Percentiles rank a stretch among this genome's conserved stretches.
Evolutionary conservation across 2,113 vertebrate genomes (phyloP).

Genomic region (Perca schrenkii): DNA sequence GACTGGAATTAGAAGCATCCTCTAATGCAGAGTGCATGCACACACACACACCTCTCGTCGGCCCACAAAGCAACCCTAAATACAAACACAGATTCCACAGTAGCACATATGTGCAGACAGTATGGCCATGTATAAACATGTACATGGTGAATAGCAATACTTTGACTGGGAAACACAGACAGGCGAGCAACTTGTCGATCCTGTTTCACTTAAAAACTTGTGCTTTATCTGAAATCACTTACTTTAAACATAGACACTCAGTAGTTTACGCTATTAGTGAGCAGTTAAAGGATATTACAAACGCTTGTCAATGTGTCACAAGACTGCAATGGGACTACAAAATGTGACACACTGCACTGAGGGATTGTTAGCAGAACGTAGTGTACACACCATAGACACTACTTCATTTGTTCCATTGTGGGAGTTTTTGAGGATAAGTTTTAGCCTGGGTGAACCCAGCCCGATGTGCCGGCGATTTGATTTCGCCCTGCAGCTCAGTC

Average conservation of each 20-base stretch:
- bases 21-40: slow-evolving; percentile 35
- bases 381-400: neutral
- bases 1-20: slow-evolving; percentile 84
- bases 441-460: too few species aligned
- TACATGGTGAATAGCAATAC: slow-evolving; percentile 47
- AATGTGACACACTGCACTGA: neutral
- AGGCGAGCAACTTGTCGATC: neutral
- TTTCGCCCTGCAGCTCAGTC: too few species aligned
- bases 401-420: neutral
- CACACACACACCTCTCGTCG: slow-evolving; percentile 54
- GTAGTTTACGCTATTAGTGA: neutral
- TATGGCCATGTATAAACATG: slow-evolving; percentile 56
- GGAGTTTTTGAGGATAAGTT: neutral
- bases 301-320: neutral
- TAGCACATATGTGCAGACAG: slow-evolving; percentile 59
- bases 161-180: neutral
- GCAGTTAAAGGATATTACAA: neutral
- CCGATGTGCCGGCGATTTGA: too few species aligned
- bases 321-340: neutral
- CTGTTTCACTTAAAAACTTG: neutral
- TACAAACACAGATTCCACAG: slow-evolving; percentile 72
- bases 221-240: neutral
- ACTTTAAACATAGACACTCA: neutral
- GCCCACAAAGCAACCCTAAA: slow-evolving; percentile 55
- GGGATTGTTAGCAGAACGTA: neutral